phyloP scores from a whole-genome alignment of 2,797 vertebrate genomes.

The Gambelia wislizenii region DNA sequence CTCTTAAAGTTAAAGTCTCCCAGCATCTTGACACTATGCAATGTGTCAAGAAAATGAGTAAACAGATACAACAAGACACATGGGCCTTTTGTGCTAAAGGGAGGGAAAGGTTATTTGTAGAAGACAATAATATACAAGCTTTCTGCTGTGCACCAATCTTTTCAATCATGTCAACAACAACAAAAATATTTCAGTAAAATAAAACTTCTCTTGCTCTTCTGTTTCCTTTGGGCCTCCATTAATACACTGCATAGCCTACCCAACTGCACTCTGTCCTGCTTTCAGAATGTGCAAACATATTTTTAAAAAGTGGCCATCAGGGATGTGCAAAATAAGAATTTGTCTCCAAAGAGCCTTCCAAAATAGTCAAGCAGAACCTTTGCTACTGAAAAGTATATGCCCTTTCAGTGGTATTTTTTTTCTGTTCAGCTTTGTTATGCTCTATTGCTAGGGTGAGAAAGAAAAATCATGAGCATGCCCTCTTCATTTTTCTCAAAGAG shows the following conservation, averaged over 20 bases:
- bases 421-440: background rate
- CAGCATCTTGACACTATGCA: background rate
- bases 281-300: conserved; percentile 30
- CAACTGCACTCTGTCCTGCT: fast-evolving
- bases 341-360: conserved; percentile 10
- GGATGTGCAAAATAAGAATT: background rate
- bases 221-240: conserved; percentile 1
- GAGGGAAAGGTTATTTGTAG: conserved; percentile 38
- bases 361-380: background rate
- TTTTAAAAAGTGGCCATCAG: conserved; percentile 21
- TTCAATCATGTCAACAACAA: conserved; percentile 15
- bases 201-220: conserved; percentile 23
- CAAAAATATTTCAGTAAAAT: conserved; percentile 20
- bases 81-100: conserved; percentile 15
- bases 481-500: conserved; percentile 3
- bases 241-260: conserved; percentile 9
- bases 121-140: background rate
- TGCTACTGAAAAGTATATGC: background rate
- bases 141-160: conserved; percentile 8
- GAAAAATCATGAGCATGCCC: background rate
- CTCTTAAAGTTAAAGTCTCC: conserved; percentile 33
- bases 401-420: conserved; percentile 9
- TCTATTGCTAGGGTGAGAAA: background rate
- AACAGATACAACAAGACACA: conserved; percentile 2
- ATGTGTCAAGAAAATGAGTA: conserved; percentile 18